Evolutionary conservation across 2,888 invertebrate species (phyloP).

Genomic region (Melipona beecheii): DNA sequence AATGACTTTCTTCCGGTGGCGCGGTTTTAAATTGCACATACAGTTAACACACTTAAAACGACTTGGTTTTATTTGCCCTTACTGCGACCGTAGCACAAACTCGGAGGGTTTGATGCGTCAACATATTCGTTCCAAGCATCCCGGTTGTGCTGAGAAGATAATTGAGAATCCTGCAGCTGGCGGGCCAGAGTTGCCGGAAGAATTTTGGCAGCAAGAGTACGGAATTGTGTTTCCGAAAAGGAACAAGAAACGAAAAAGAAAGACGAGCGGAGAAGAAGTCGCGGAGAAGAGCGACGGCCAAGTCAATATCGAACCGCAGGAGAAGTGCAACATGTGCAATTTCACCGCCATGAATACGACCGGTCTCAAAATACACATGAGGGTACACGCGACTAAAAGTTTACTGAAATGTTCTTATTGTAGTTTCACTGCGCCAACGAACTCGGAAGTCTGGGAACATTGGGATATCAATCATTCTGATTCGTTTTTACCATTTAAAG

Average conservation of each 20-base stretch:
- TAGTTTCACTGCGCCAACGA: constrained; percentile 71
- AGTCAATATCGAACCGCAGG: constrained; percentile 28
- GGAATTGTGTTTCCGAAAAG: constrained; percentile 69
- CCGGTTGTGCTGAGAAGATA: constrained; percentile 68
- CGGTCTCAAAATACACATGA: constrained; percentile 77
- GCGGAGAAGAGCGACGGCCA: constrained; percentile 9
- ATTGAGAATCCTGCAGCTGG: constrained; percentile 72
- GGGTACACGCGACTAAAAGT: constrained; percentile 70
- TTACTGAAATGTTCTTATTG: constrained; percentile 80
- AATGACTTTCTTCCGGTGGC: constrained; percentile 71
- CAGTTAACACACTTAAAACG: constrained; percentile 78
- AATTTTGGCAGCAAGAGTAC: constrained; percentile 81
- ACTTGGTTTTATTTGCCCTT: constrained; percentile 75
- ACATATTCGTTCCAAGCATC: constrained; percentile 78
- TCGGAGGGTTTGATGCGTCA: constrained; percentile 75
- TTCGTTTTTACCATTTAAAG: constrained; percentile 70
- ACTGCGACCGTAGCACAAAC: constrained; percentile 80
- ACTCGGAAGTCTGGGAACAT: constrained; percentile 77
- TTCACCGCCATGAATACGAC: constrained; percentile 75
- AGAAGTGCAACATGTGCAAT: constrained; percentile 74
- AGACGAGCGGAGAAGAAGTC: constrained; percentile 23
- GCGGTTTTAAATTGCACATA: constrained; percentile 81
- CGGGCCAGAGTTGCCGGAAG: constrained; percentile 73
- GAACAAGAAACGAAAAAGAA: constrained; percentile 68
- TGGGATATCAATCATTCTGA: constrained; percentile 75